Base-by-base conservation (phyloP, 2,797 vertebrate genomes). In the Ceryle rudis region DNA sequence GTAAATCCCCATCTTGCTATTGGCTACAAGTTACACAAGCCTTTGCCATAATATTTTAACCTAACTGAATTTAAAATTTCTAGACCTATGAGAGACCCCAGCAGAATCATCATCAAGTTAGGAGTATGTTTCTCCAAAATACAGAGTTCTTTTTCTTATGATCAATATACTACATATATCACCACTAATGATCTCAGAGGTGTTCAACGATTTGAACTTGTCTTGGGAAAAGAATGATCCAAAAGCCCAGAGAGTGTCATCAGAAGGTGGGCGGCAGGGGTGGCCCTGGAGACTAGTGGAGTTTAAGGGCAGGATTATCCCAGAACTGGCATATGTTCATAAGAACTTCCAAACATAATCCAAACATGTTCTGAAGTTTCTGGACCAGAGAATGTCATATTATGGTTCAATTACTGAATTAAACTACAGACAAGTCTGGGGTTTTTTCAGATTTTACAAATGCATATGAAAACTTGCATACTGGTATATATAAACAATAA, bases 21-120 rank as follows among this genome's bases (percentile, higher is more conserved):
- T 23, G 54, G 22, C 49, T 62, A 65, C 15, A 65, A 61, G 60
- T 58, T 57, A 69, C 4, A 15, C 14, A 71, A 60, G 33, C 10
- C 12, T 49, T 82, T 37, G n/a, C 65, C 31, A 41, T 26, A 46
- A 31, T 29, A 57, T 41, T 70, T 91, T 62, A 93, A 78, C 5
- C 35, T 26, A 42, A 60, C 58, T 46, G 12, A n/a, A 26, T 54
- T 69, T 26, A 82, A 14, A 11, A 47, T 55, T 74, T 88, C 52
- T 55, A 55, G 9, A 26, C 14, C 54, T 52, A 10, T 2, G 0
- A 74, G 33, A 18, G 10, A 73, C 29, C 39, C 37, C 67, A 66
- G 29, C 2, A 67, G 46, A 82, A 47, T 29, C 0, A 0, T 60
- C 55, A 33, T 9, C 33, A 51, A 0, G 1, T 41, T 60, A 54